Evolutionary conservation across 2,888 invertebrate genomes (phyloP).

Genomic region (Lasius fuliginosus): DNA sequence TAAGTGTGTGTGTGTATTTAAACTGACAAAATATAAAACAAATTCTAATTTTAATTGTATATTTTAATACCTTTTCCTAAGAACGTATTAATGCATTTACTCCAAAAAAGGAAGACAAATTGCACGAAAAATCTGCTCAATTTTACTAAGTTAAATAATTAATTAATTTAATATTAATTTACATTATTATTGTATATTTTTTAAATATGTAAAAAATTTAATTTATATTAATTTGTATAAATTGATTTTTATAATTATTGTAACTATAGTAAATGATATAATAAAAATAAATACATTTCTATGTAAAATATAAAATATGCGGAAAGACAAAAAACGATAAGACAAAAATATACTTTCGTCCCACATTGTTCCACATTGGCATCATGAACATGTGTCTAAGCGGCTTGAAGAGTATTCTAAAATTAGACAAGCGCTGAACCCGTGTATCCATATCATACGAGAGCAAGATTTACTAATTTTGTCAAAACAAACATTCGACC

Average conservation of each 20-base stretch:
- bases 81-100: too few relatives aligned
- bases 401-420: slow-evolving; percentile 67
- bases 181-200: neutral
- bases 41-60: too few relatives aligned
- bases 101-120: neutral
- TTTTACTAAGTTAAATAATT: neutral
- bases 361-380: slow-evolving; percentile 40
- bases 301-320: slow-evolving; percentile 4
- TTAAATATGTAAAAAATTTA: slow-evolving; percentile 14
- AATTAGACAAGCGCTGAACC: slow-evolving; percentile 67
- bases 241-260: neutral
- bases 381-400: slow-evolving; percentile 49
- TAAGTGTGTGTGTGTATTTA: too few relatives aligned
- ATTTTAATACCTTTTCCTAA: too few relatives aligned
- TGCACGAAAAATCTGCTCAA: neutral
- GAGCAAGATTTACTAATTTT: slow-evolving; percentile 20
- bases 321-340: neutral
- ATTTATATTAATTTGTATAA: neutral
- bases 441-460: slow-evolving; percentile 13
- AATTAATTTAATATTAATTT: neutral
- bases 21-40: too few relatives aligned
- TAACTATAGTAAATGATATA: slow-evolving; percentile 4
- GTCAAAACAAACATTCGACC: slow-evolving; percentile 20
- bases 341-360: neutral
- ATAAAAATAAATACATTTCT: neutral